Evolutionary conservation across 2,888 invertebrate genomes (phyloP).

Genomic region (Tipula unca): DNA sequence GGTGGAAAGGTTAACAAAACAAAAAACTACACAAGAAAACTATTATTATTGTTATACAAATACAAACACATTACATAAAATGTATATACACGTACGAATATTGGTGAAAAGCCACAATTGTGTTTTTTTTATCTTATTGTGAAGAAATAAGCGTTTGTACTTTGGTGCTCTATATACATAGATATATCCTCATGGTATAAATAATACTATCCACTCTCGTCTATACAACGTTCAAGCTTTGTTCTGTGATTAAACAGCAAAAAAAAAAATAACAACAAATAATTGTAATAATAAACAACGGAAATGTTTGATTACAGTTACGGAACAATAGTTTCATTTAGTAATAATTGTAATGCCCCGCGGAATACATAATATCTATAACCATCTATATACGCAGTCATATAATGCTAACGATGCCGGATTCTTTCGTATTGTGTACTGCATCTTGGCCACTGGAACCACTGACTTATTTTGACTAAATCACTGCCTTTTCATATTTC

Average conservation of each 20-base stretch:
- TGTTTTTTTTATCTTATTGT: not conserved
- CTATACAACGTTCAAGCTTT: not conserved
- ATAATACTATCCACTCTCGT: not conserved
- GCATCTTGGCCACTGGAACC: too few species aligned
- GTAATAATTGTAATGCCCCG: not conserved
- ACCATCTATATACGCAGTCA: too few species aligned
- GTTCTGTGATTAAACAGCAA: not conserved
- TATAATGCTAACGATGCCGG: too few species aligned
- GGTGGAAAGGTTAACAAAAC: not conserved
- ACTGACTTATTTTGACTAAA: too few species aligned
- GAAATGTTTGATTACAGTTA: not conserved
- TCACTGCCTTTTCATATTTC: too few species aligned
- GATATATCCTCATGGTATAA: not conserved
- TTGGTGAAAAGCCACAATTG: conserved; percentile 2
- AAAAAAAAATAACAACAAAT: not conserved
- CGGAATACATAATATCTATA: too few species aligned
- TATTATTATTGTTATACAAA: conserved; percentile 1
- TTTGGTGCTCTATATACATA: not conserved
- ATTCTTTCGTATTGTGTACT: too few species aligned
- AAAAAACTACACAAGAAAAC: not conserved
- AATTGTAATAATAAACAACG: not conserved
- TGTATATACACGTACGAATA: not conserved
- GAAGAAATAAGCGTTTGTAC: not conserved
- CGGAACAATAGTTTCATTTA: not conserved
- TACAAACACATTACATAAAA: not conserved